Evolutionary conservation across 2,113 vertebrate species (phyloP).

Genomic region (Lanius collurio): DNA sequence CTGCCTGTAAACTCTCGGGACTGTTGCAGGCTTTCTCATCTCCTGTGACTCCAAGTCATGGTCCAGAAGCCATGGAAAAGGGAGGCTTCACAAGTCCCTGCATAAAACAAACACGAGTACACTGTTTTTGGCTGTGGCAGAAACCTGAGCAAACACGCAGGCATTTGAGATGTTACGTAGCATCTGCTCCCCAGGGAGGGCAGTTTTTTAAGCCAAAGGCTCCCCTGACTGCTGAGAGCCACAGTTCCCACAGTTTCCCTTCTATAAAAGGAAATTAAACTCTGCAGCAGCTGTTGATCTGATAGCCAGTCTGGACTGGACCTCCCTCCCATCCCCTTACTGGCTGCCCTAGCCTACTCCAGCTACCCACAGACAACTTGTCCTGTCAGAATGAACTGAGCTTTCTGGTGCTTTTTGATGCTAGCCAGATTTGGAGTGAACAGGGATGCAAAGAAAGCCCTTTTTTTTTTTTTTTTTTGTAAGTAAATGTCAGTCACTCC

Average conservation of each 20-base stretch:
- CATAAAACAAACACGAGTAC: neutral
- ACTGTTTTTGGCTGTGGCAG: neutral
- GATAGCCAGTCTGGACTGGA: neutral
- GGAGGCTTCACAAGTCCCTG: neutral
- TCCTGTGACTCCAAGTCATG: neutral
- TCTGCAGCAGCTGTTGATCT: constrained; percentile 27
- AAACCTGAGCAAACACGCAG: neutral
- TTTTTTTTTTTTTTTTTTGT: no score
- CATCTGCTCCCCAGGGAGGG: neutral
- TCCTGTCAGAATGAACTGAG: neutral
- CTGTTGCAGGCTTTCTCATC: neutral
- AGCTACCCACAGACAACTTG: neutral
- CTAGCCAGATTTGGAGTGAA: neutral
- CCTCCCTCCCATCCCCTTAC: neutral
- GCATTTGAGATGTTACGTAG: neutral
- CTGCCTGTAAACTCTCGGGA: accelerated
- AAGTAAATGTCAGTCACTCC: neutral
- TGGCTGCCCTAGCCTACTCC: neutral
- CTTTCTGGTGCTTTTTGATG: neutral
- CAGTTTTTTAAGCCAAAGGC: neutral
- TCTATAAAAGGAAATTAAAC: constrained; percentile 49
- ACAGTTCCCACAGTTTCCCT: constrained; percentile 16
- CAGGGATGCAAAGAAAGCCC: accelerated
- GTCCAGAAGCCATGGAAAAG: neutral
- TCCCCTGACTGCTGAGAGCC: neutral